Percentiles rank a stretch among this genome's conserved stretches.
Evolutionary conservation across 2,113 vertebrate genomes (phyloP).

Genomic region (Ginglymostoma cirratum): DNA sequence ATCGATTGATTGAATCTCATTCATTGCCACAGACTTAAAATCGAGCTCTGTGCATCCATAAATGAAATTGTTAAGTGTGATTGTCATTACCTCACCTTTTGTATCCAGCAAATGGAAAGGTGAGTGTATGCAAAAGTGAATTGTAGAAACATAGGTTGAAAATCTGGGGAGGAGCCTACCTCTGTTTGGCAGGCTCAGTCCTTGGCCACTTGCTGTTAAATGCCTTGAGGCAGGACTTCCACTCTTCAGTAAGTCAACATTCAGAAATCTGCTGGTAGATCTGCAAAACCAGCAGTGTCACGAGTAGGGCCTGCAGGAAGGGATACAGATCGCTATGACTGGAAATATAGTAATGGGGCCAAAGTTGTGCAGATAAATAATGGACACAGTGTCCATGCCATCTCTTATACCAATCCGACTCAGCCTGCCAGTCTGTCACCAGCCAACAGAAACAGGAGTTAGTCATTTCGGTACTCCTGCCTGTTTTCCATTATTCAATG

Average conservation of each 20-base stretch:
- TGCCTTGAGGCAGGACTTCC: neutral
- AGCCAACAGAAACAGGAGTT: neutral
- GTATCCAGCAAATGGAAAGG: neutral
- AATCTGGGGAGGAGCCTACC: neutral
- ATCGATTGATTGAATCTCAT: neutral
- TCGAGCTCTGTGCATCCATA: neutral
- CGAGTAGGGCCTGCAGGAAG: neutral
- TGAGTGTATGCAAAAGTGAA: neutral
- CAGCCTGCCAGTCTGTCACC: neutral
- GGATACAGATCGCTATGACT: no score
- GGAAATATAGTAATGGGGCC: neutral
- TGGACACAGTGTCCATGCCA: neutral
- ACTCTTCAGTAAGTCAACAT: neutral
- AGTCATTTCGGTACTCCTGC: neutral
- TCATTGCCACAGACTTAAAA: neutral
- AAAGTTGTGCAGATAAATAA: neutral
- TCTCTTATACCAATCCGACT: neutral
- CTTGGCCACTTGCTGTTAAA: neutral
- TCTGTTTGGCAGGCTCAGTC: neutral
- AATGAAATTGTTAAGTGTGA: neutral
- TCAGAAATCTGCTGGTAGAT: neutral
- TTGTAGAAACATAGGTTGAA: neutral
- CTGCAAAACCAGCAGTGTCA: neutral
- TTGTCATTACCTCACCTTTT: neutral
- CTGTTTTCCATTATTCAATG: neutral